These are phyloP conservation scores for Ormyrus labotus DNA, from an alignment of 2,888 invertebrate species.

Conservation along the genomic window DNA sequence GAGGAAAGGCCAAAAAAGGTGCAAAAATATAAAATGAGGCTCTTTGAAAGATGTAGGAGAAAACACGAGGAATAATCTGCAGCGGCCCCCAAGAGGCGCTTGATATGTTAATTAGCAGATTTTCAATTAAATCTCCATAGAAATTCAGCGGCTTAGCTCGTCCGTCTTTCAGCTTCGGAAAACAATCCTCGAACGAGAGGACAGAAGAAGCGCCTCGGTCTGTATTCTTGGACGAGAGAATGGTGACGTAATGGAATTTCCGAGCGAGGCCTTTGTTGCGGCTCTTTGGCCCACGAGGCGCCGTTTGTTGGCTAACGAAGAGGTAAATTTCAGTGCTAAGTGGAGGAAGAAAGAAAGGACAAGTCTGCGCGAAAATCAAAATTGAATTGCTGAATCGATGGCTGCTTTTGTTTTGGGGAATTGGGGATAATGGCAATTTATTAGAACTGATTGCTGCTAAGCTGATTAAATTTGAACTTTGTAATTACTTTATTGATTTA, in stretches of 20 bases:
- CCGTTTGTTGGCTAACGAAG: conserved; percentile 14
- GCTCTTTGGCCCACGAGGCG: not conserved
- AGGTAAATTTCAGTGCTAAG: not conserved
- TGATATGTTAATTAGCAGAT: conserved; percentile 67
- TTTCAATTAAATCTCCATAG: conserved; percentile 59
- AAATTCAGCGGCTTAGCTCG: conserved; percentile 55
- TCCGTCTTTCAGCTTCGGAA: conserved; percentile 2
- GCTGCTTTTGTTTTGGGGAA: too few species aligned
- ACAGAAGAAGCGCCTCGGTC: not conserved
- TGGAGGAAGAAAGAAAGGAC: not conserved
- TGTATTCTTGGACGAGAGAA: not conserved
- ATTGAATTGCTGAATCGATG: too few species aligned
- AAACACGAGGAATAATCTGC: conserved; percentile 9
- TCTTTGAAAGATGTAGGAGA: too few species aligned
- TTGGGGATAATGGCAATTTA: too few species aligned
- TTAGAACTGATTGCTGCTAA: too few species aligned
- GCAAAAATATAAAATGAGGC: too few species aligned
- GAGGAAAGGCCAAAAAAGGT: too few species aligned
- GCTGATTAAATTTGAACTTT: too few species aligned
- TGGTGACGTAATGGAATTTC: conserved; percentile 28
- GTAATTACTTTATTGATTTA: too few species aligned
- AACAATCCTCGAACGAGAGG: conserved; percentile 31
- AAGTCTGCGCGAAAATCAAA: too few species aligned
- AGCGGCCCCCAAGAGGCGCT: conserved; percentile 50
- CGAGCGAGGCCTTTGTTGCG: conserved; percentile 6